phyloP scores from a whole-genome alignment of 1,140 invertebrate species.

The Zaprionus tsacasi region DNA sequence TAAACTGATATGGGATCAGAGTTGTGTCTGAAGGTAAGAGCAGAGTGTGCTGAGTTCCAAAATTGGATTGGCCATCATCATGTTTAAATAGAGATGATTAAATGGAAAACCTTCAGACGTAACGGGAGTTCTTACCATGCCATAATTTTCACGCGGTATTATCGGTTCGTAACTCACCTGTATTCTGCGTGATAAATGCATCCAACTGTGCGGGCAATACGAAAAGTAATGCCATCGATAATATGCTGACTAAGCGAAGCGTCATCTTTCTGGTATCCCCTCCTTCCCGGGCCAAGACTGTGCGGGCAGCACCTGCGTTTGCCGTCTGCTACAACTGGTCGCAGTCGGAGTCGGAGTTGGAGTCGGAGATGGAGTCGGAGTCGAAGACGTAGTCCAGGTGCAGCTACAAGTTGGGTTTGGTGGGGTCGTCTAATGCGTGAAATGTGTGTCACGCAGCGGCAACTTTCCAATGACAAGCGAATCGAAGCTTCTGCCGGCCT shows the following conservation, averaged over 20 bases:
- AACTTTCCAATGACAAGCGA: constrained; percentile 80
- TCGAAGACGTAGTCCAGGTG: neutral
- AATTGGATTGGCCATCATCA: neutral
- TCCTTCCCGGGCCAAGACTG: constrained; percentile 4
- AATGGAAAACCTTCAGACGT: neutral
- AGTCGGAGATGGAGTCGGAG: neutral
- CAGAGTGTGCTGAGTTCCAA: neutral
- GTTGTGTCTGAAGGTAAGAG: neutral
- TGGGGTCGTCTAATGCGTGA: constrained; percentile 66
- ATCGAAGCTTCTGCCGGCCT: constrained; percentile 46
- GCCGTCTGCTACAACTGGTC: neutral
- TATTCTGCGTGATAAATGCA: constrained; percentile 77
- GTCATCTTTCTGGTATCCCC: constrained; percentile 60
- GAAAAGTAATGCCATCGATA: constrained; percentile 62
- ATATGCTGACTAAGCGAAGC: constrained; percentile 78
- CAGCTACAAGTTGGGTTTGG: neutral
- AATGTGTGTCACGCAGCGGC: constrained; percentile 79
- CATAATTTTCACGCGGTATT: constrained; percentile 28
- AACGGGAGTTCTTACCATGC: neutral
- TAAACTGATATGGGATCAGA: neutral
- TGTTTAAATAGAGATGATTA: neutral
- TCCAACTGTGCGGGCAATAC: constrained; percentile 77
- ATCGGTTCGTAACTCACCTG: constrained; percentile 55
- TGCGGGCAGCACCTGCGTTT: neutral
- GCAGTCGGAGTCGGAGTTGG: neutral